A percentile compares a stretch with the other conserved stretches of the same genome.
Conservation (phyloP, 2,888 invertebrate species). For the Leptarthrus brevirostris region DNA sequence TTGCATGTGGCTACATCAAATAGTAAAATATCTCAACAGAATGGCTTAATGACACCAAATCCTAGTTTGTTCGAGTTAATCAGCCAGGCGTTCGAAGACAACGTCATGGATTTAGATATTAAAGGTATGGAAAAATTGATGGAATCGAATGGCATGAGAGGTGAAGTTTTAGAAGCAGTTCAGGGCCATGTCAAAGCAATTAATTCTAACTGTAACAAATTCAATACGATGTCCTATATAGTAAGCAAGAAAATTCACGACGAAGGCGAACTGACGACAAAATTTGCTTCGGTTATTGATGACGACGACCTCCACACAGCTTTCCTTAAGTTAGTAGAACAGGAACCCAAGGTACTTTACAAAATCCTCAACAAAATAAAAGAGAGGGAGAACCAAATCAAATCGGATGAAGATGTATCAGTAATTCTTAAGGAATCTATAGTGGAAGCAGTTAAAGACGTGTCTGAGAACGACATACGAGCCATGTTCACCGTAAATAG, state of each 20-base stretch:
- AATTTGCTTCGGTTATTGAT: slow-evolving; percentile 73
- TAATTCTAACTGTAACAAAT: slow-evolving; percentile 65
- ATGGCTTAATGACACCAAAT: slow-evolving; percentile 20
- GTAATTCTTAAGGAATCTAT: slow-evolving; percentile 77
- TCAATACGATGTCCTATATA: slow-evolving; percentile 14
- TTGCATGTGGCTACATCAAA: slow-evolving; percentile 28
- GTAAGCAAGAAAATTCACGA: slow-evolving; percentile 62
- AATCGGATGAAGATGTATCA: slow-evolving; percentile 68
- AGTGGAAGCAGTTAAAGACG: slow-evolving; percentile 73
- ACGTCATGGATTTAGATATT: slow-evolving; percentile 42
- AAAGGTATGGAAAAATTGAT: slow-evolving; percentile 75
- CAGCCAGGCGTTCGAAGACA: slow-evolving; percentile 49
- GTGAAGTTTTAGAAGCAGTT: slow-evolving; percentile 40
- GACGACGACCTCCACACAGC: slow-evolving; percentile 74
- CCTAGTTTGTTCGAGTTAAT: slow-evolving; percentile 52
- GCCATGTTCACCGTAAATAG: slow-evolving; percentile 49
- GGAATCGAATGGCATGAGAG: slow-evolving; percentile 68
- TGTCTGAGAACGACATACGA: slow-evolving; percentile 67
- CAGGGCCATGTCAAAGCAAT: slow-evolving; percentile 36
- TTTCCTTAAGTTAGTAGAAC: slow-evolving; percentile 63
- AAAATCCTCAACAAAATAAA: slow-evolving; percentile 72
- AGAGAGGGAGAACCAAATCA: slow-evolving; percentile 59
- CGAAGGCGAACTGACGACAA: slow-evolving; percentile 73
- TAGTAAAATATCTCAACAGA: slow-evolving; percentile 32
- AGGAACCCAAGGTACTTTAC: slow-evolving; percentile 54